Conservation (phyloP, 1,140 invertebrate genomes). For the Onthophagus taurus region DNA sequence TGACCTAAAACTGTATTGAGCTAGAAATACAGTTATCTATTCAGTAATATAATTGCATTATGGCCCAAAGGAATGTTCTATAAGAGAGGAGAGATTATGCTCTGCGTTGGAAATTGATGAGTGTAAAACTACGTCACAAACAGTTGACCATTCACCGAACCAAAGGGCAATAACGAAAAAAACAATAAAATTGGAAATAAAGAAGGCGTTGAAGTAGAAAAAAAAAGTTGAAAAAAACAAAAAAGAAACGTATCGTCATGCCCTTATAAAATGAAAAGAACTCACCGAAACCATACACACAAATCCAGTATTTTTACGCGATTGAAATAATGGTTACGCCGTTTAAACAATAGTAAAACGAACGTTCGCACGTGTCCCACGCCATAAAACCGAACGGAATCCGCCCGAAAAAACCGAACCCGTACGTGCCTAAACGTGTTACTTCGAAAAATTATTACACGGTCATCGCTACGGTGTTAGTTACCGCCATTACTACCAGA, state of each 20-base stretch:
- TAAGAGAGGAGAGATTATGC: neutral
- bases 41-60: conserved; percentile 17
- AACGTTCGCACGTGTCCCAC: neutral
- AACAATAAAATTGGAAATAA: neutral
- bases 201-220: too few relatives aligned
- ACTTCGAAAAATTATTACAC: too few relatives aligned
- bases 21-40: conserved; percentile 36
- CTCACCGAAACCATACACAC: too few relatives aligned
- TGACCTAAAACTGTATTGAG: conserved; percentile 39
- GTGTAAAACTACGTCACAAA: conserved; percentile 12
- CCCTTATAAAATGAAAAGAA: conserved; percentile 15
- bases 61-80: conserved; percentile 11
- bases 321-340: too few relatives aligned
- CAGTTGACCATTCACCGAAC: conserved; percentile 10
- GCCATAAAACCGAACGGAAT: neutral
- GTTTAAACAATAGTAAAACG: too few relatives aligned
- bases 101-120: neutral
- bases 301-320: conserved; percentile 8
- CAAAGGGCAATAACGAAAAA: too few relatives aligned
- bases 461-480: conserved; percentile 1
- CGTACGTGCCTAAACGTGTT: conserved; percentile 1
- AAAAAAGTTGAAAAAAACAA: conserved; percentile 5
- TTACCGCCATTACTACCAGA: conserved; percentile 10
- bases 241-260: conserved; percentile 10
- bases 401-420: neutral